phyloP scores from a whole-genome alignment of 2,888 invertebrate genomes.

The Adineta ricciae region DNA sequence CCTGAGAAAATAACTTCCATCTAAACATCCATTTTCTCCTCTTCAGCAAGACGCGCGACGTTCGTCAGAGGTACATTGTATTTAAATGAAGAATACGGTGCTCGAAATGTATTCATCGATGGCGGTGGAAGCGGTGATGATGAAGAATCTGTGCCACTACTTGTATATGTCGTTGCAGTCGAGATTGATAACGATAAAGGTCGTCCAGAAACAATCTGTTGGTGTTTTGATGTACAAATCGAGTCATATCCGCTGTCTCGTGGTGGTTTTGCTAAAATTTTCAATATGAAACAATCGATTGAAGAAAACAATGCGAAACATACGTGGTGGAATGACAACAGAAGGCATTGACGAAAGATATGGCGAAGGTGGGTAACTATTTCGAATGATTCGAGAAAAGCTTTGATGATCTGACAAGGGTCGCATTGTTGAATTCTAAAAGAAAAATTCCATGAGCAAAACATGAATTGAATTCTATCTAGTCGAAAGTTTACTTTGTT shows the following conservation, averaged over 20 bases:
- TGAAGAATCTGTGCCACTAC: conserved; percentile 12
- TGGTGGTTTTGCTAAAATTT: neutral
- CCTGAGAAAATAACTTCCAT: neutral
- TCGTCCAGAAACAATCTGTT: neutral
- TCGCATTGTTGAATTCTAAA: neutral
- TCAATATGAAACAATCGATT: neutral
- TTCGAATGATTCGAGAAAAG: neutral
- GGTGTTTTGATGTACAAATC: neutral
- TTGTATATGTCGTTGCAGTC: neutral
- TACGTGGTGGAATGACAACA: conserved; percentile 7
- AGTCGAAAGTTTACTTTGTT: neutral
- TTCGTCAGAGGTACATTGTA: neutral
- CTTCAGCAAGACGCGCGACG: neutral
- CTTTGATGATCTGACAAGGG: neutral
- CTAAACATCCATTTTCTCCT: conserved; percentile 16
- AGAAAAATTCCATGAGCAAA: neutral
- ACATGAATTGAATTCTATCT: neutral
- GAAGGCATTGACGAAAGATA: conserved; percentile 1
- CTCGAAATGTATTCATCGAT: conserved; percentile 18
- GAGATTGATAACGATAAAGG: neutral
- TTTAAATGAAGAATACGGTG: neutral
- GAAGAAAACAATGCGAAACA: neutral
- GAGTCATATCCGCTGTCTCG: conserved; percentile 1
- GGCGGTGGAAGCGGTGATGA: neutral
- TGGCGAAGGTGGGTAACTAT: conserved; percentile 14